Percentiles rank a stretch among this genome's conserved stretches.
Evolutionary conservation across 2,888 invertebrate species (phyloP).

Genomic region (Xylocampa areola): DNA sequence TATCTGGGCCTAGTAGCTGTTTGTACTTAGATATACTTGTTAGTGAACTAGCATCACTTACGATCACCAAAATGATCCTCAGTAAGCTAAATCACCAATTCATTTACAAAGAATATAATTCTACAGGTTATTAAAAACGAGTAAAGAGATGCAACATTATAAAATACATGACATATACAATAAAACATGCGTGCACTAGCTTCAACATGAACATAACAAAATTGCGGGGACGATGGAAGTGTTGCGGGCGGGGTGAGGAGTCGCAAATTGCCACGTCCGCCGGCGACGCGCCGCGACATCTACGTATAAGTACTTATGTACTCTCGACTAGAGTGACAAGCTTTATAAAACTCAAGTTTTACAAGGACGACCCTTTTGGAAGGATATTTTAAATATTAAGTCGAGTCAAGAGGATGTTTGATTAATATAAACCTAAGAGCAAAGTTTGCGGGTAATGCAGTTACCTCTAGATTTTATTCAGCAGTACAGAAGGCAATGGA

Average conservation of each 20-base stretch:
- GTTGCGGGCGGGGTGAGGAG: conserved; percentile 16
- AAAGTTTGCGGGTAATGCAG: too few species aligned
- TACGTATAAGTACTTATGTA: conserved; percentile 17
- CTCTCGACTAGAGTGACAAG: conserved; percentile 9
- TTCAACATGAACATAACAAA: conserved; percentile 23
- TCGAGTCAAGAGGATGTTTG: too few species aligned
- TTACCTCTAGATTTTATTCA: too few species aligned
- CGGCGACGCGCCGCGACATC: conserved; percentile 58
- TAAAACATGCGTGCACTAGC: conserved; percentile 14
- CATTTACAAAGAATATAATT: too few species aligned
- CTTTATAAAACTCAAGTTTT: conserved; percentile 10
- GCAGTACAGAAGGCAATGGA: too few species aligned
- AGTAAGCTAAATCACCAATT: too few species aligned
- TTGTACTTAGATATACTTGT: too few species aligned
- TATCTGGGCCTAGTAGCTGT: too few species aligned
- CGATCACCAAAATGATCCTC: too few species aligned
- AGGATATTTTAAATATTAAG: too few species aligned
- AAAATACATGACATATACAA: conserved; percentile 5
- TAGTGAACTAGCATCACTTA: too few species aligned
- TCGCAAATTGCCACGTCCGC: conserved; percentile 68
- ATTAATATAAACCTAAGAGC: too few species aligned
- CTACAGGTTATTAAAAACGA: neutral
- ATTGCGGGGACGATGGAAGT: conserved; percentile 16
- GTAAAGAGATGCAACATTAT: neutral
- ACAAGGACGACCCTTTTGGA: neutral